Conservation (phyloP, 2,113 vertebrate species). For the Theristicus caerulescens region DNA sequence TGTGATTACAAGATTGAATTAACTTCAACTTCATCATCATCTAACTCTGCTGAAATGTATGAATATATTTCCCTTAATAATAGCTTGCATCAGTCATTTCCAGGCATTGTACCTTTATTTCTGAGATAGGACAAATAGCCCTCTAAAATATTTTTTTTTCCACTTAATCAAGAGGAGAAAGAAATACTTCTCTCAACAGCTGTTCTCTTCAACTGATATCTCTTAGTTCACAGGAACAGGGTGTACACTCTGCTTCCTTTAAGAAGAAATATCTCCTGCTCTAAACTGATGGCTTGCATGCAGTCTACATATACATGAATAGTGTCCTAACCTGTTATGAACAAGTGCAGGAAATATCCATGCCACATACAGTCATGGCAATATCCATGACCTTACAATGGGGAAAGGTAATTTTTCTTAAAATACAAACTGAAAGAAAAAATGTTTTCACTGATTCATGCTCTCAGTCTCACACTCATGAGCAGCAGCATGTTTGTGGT, state of each 20-base stretch:
- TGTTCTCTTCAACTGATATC: background rate
- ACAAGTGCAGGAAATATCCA: background rate
- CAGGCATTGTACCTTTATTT: background rate
- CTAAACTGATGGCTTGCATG: background rate
- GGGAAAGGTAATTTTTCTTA: background rate
- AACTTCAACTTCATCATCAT: background rate
- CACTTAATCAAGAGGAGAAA: background rate
- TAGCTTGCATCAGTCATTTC: background rate
- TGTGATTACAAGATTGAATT: conserved; percentile 30
- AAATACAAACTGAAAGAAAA: background rate
- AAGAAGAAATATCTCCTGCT: background rate
- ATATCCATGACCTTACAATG: background rate
- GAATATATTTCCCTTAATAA: background rate
- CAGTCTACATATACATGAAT: background rate
- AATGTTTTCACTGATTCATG: background rate
- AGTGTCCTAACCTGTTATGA: background rate
- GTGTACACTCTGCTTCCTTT: rapidly evolving
- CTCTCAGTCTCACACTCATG: background rate
- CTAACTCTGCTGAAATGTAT: background rate
- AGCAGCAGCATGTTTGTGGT: background rate
- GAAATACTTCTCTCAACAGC: background rate
- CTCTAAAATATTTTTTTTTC: background rate
- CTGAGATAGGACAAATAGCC: background rate
- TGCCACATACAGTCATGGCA: background rate
- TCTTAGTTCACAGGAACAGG: background rate